A percentile compares a stretch with the other conserved stretches of the same genome.
Conservation (phyloP, 2,888 invertebrate species). For the Zaprionus obscuricornis region DNA sequence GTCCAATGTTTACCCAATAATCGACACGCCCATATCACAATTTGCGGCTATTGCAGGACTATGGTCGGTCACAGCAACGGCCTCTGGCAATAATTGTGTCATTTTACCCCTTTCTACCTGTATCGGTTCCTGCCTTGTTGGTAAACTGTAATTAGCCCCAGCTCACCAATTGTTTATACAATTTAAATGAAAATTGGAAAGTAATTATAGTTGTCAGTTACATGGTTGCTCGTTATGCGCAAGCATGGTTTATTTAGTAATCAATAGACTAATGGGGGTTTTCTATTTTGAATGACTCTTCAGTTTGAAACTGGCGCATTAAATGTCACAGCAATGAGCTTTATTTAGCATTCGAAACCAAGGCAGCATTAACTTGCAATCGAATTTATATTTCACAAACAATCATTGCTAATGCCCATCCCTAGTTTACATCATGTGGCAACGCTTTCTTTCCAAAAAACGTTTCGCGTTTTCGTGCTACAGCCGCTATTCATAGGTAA, state of each 20-base stretch:
- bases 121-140: slow-evolving; percentile 19
- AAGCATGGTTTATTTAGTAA: slow-evolving; percentile 53
- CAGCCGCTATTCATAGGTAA: slow-evolving; percentile 41
- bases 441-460: slow-evolving; percentile 45
- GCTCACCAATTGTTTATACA: slow-evolving; percentile 69
- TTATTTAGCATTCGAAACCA: neutral
- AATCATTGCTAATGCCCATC: neutral
- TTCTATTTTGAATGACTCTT: neutral
- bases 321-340: slow-evolving; percentile 20
- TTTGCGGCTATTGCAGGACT: slow-evolving; percentile 33
- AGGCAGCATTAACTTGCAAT: too few relatives aligned
- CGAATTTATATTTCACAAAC: too few relatives aligned
- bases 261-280: slow-evolving; percentile 29
- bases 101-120: slow-evolving; percentile 62
- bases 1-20: slow-evolving; percentile 81
- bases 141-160: slow-evolving; percentile 65
- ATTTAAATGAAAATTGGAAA: slow-evolving; percentile 71
- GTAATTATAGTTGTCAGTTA: slow-evolving; percentile 74
- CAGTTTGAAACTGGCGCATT: slow-evolving; percentile 18
- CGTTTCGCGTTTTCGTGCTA: slow-evolving; percentile 41
- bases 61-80: slow-evolving; percentile 16
- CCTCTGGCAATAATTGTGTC: slow-evolving; percentile 64
- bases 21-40: slow-evolving; percentile 70
- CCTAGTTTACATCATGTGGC: slow-evolving; percentile 17
- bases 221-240: slow-evolving; percentile 34